Conservation (phyloP, 2,888 invertebrate genomes). For the Nycteola revayana region DNA sequence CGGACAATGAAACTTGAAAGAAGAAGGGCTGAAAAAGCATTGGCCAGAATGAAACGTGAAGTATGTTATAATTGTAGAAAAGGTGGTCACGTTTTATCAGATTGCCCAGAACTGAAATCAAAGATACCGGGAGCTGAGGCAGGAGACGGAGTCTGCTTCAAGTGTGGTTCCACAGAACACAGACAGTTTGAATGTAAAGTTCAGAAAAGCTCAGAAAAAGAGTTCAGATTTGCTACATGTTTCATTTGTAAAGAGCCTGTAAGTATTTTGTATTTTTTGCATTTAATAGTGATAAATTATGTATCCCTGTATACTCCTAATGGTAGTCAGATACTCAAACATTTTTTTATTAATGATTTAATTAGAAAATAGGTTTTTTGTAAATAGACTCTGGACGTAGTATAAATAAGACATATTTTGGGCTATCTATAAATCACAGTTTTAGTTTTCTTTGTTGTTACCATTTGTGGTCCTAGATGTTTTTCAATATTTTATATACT, state of each 20-base stretch:
- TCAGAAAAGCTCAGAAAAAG: slow-evolving; percentile 74
- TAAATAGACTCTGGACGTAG: no score
- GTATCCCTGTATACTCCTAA: no score
- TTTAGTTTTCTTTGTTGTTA: no score
- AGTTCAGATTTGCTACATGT: slow-evolving; percentile 92
- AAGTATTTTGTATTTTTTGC: no score
- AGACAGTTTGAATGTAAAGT: slow-evolving; percentile 88
- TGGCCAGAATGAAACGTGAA: slow-evolving; percentile 85
- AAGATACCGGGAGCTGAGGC: slow-evolving; percentile 72
- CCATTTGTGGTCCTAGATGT: no score
- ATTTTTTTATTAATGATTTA: no score
- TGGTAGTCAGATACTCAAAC: no score
- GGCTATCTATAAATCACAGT: no score
- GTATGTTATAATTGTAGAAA: slow-evolving; percentile 90
- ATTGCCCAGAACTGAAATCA: slow-evolving; percentile 87
- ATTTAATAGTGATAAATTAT: no score
- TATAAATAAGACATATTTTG: no score
- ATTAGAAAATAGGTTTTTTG: no score
- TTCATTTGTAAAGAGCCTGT: slow-evolving; percentile 92
- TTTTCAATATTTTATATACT: no score
- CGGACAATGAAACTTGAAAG: slow-evolving; percentile 86
- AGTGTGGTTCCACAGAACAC: slow-evolving; percentile 95
- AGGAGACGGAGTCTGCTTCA: slow-evolving; percentile 89
- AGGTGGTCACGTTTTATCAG: slow-evolving; percentile 90
- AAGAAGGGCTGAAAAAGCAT: slow-evolving; percentile 86